These are phyloP conservation scores for Monopterus albus DNA, from an alignment of 2,113 vertebrate species.

Conservation along the genomic window DNA sequence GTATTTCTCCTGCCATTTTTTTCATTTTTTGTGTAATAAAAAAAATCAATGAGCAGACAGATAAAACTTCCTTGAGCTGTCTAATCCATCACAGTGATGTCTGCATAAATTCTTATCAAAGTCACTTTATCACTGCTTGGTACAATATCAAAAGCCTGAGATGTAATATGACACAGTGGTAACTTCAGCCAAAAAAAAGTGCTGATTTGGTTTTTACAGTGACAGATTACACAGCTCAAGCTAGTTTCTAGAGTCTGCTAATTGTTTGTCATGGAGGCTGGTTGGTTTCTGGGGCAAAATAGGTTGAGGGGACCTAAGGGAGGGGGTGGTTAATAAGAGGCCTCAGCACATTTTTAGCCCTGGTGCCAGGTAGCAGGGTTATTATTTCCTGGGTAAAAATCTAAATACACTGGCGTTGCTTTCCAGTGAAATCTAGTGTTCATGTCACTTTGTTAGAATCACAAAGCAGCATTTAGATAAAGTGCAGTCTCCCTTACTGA, in stretches of 20 bases:
- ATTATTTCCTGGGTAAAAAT: neutral
- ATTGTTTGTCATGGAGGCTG: neutral
- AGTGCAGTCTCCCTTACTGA: neutral
- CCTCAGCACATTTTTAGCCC: neutral
- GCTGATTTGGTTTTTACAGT: slow-evolving; percentile 18
- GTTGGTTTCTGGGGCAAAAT: neutral
- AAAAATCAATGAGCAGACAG: neutral
- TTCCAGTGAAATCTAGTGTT: neutral
- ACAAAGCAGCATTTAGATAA: no score
- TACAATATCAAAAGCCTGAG: neutral
- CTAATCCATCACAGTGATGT: neutral
- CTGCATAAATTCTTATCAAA: neutral
- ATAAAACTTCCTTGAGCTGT: neutral
- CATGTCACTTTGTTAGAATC: neutral
- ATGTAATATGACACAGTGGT: neutral
- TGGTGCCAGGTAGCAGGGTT: neutral
- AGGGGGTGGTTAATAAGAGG: neutral
- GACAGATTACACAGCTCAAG: slow-evolving; percentile 12
- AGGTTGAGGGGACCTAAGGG: neutral
- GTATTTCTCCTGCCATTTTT: neutral
- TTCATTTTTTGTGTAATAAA: neutral
- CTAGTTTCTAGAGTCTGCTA: neutral
- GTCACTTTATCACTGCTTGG: neutral
- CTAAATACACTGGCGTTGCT: no score
- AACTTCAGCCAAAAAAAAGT: neutral